phyloP scores from a whole-genome alignment of 2,888 invertebrate genomes.

The Margaritifera margaritifera region DNA sequence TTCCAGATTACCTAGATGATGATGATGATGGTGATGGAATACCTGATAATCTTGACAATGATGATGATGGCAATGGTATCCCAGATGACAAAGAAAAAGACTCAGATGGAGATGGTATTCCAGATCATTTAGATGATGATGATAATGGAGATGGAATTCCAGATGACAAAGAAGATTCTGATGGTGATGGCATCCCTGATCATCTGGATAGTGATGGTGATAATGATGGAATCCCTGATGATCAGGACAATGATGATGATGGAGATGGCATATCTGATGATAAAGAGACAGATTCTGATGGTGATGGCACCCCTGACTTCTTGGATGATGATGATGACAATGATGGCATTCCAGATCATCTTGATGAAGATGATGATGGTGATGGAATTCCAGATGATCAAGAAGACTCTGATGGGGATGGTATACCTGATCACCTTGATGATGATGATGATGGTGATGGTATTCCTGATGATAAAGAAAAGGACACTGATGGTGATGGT shows the following conservation, averaged over 20 bases:
- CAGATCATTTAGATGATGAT: slow-evolving; percentile 55
- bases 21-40: slow-evolving; percentile 66
- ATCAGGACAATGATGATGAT: slow-evolving; percentile 55
- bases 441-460: slow-evolving; percentile 65
- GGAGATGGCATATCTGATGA: slow-evolving; percentile 65
- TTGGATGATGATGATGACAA: slow-evolving; percentile 47
- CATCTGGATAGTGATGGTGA: slow-evolving; percentile 49
- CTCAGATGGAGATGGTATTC: slow-evolving; percentile 59
- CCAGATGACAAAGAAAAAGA: slow-evolving; percentile 50
- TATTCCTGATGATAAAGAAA: slow-evolving; percentile 56
- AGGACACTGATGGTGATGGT: slow-evolving; percentile 53
- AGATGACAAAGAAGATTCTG: slow-evolving; percentile 50
- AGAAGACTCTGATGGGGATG: slow-evolving; percentile 65
- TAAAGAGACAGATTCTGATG: slow-evolving; percentile 56
- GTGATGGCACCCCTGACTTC: slow-evolving; percentile 60
- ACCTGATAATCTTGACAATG: slow-evolving; percentile 61
- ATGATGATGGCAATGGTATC: slow-evolving; percentile 61
- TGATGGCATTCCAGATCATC: slow-evolving; percentile 52
- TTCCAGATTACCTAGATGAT: slow-evolving; percentile 62
- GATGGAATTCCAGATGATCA: slow-evolving; percentile 65
- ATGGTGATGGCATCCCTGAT: slow-evolving; percentile 59
- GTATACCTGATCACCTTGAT: slow-evolving; percentile 63
- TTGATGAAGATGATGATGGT: slow-evolving; percentile 57
- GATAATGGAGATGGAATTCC: slow-evolving; percentile 59
- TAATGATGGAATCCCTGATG: slow-evolving; percentile 69